Evolutionary conservation across 92 coral and sea anemone species (phyloP), one percentile per base, ranked within the genome.

Genomic region (Palythoa caribaeorum): DNA sequence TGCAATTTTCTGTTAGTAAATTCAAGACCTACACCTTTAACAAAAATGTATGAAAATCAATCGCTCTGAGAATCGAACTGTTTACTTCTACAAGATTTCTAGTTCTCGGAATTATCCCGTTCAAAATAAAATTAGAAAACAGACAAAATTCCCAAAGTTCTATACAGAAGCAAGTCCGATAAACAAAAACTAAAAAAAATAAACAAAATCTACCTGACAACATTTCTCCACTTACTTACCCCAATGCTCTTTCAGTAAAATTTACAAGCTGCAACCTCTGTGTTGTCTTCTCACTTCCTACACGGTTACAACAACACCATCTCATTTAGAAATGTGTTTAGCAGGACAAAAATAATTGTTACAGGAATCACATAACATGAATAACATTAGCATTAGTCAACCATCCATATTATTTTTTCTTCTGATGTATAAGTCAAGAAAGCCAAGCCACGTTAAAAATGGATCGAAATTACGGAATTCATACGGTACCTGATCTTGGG

Each of bases 241-340:
- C 93, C 16, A 96, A 47, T 11, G 95, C 85, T 73, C 98, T 90
- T 75, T 94, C 94, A 13, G 99, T 94, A 71, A 94, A 97, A 78
- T 97, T 97, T 44, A 97, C 78, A 16, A 97, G 86, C 76, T 94
- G 95, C 44, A 97, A 74, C 55, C 94, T 93, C 39, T 95, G 95
- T 17, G 97, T 90, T 19, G 96, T 92, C 84, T 94, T 93, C 63
- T 89, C 94, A 44, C 80, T 83, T 19, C 94, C 99, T 96, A 74
- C 1, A 71, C 53, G 59, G 39, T 28, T 47, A 57, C 71, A 70
- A 66, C 9, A 68, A 72, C 44, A 15, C 10, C 21, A 3, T 3
- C 8, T 47, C 1, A 17, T 76, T 15, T 9, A n/a, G 17, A n/a
- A 63, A 4, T n/a, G 10, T 63, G 1, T 19, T 17, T 3, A 19